A percentile compares a stretch with the other conserved stretches of the same genome.
Conservation (phyloP, 1,140 invertebrate species). For the Frieseomelitta varia region DNA sequence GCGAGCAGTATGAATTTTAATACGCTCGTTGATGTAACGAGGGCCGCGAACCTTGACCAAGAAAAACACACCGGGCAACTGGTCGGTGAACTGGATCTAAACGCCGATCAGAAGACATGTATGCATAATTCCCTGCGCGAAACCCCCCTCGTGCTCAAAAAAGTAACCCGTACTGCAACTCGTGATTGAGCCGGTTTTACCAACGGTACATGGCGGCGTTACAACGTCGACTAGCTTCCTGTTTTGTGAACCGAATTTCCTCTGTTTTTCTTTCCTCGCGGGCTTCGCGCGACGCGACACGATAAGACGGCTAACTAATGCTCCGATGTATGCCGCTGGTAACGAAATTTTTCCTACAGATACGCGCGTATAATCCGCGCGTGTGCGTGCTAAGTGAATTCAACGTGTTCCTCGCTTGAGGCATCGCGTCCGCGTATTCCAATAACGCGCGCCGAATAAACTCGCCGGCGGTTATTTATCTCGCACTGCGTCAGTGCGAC, state of each 20-base stretch:
- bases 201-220: constrained; percentile 48
- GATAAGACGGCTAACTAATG: constrained; percentile 1
- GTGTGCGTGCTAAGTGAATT: not conserved
- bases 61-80: constrained; percentile 22
- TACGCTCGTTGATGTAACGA: not conserved
- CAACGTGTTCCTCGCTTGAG: not conserved
- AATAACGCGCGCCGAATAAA: constrained; percentile 5
- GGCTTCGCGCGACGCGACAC: constrained; percentile 1
- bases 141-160: constrained; percentile 4
- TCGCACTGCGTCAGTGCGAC: not conserved
- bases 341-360: not conserved
- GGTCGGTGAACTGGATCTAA: constrained; percentile 51
- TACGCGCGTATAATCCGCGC: not conserved
- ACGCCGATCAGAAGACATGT: not conserved
- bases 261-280: not conserved
- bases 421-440: constrained; percentile 4
- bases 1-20: not conserved
- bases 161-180: constrained; percentile 5
- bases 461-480: constrained; percentile 23
- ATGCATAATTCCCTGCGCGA: constrained; percentile 26
- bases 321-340: too few relatives aligned
- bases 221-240: constrained; percentile 19
- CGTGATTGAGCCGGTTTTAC: constrained; percentile 45
- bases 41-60: constrained; percentile 49
- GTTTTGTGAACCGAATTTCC: constrained; percentile 17